A percentile compares a stretch with the other conserved stretches of the same genome.
Evolutionary conservation across 2,888 invertebrate species (phyloP).

Genomic region (Caenorhabditis sp.): DNA sequence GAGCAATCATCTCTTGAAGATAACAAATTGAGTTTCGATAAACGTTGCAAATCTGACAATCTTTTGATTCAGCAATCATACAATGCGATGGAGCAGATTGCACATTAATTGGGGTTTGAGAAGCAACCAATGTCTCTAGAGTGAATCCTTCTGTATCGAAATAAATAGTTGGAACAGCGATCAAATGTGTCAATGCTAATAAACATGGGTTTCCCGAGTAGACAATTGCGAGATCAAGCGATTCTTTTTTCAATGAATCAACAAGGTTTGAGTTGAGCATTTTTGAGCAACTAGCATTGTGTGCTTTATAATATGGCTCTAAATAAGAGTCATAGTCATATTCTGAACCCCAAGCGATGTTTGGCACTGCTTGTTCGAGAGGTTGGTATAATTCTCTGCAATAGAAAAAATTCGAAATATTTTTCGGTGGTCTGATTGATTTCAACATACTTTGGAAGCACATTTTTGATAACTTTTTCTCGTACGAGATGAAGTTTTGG

Average conservation of each 20-base stretch:
- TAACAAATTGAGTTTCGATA: constrained; percentile 52
- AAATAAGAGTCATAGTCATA: constrained; percentile 60
- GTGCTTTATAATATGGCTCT: constrained; percentile 63
- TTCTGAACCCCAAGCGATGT: constrained; percentile 59
- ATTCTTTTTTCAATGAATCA: constrained; percentile 63
- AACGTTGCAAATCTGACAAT: constrained; percentile 23
- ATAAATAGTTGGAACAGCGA: constrained; percentile 68
- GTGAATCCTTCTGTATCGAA: constrained; percentile 65
- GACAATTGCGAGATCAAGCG: constrained; percentile 66
- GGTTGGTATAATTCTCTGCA: constrained; percentile 60
- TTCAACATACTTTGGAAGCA: constrained; percentile 60
- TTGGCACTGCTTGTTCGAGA: constrained; percentile 57
- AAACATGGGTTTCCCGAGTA: constrained; percentile 70
- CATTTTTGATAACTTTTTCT: constrained; percentile 69
- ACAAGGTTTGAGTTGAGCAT: constrained; percentile 68
- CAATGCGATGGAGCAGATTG: constrained; percentile 45
- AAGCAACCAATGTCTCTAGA: constrained; percentile 67
- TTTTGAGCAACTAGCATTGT: constrained; percentile 68
- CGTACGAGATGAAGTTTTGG: constrained; percentile 67
- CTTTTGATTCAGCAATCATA: constrained; percentile 23
- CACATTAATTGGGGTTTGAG: constrained; percentile 57
- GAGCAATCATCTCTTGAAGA: constrained; percentile 57
- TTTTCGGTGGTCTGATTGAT: no score
- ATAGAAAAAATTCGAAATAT: neutral
- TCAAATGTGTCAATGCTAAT: constrained; percentile 63